phyloP scores from a whole-genome alignment of 2,797 vertebrate genomes.

The Percopsis omiscomaycus region DNA sequence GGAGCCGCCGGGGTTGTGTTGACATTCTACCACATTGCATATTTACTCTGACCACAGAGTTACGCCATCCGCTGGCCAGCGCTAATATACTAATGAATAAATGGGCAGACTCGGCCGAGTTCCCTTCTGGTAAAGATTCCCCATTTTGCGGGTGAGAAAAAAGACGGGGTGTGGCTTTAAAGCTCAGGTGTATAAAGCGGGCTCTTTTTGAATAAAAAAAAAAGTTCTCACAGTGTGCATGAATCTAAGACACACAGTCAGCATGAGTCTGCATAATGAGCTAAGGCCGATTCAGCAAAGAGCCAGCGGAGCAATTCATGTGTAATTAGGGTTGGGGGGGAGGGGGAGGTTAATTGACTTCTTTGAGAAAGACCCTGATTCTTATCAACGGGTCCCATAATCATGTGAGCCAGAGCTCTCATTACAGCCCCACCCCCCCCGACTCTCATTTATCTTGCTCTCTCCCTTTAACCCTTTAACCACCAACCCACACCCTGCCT shows the following conservation, averaged over 20 bases:
- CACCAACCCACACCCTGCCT: slow-evolving; percentile 17
- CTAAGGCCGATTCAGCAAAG: slow-evolving; percentile 58
- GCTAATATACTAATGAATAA: slow-evolving; percentile 55
- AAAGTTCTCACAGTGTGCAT: slow-evolving; percentile 30
- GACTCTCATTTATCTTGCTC: slow-evolving; percentile 56
- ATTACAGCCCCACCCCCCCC: slow-evolving; percentile 52
- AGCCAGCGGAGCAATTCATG: slow-evolving; percentile 62
- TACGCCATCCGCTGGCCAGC: slow-evolving; percentile 54
- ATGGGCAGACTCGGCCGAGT: slow-evolving; percentile 33
- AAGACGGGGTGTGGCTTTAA: slow-evolving; percentile 19
- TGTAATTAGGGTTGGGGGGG: slow-evolving; percentile 65
- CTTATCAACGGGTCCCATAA: slow-evolving; percentile 71
- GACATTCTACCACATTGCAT: slow-evolving; percentile 72
- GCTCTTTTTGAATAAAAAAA: slow-evolving; percentile 1
- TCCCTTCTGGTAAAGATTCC: slow-evolving; percentile 52
- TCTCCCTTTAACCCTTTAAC: slow-evolving; percentile 40
- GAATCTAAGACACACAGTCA: slow-evolving; percentile 36
- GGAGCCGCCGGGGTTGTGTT: slow-evolving; percentile 67
- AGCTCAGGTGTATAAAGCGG: slow-evolving; percentile 30
- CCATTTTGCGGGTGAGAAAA: slow-evolving; percentile 28
- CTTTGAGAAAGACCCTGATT: slow-evolving; percentile 73
- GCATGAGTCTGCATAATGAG: slow-evolving; percentile 66
- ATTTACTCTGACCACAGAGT: slow-evolving; percentile 73
- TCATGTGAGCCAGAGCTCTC: slow-evolving; percentile 62
- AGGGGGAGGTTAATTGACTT: slow-evolving; percentile 66